Evolutionary conservation across 2,888 invertebrate species (phyloP).

Genomic region (Linyphia triangularis): DNA sequence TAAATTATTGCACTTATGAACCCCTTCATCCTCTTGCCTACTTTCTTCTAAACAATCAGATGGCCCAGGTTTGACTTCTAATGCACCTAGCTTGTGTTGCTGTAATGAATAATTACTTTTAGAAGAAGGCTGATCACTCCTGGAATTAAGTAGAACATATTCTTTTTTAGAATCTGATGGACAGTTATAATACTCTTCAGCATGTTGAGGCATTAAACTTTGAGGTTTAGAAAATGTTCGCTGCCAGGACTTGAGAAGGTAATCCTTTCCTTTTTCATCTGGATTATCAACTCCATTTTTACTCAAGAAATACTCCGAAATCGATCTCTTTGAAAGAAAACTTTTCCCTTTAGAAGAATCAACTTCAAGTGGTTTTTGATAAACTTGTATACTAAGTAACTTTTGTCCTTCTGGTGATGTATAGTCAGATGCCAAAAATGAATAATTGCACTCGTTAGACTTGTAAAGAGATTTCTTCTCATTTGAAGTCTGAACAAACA

Average conservation of each 20-base stretch:
- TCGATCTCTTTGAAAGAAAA: slow-evolving; percentile 68
- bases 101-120: slow-evolving; percentile 56
- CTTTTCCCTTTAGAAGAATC: slow-evolving; percentile 47
- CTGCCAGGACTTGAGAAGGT: slow-evolving; percentile 54
- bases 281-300: slow-evolving; percentile 53
- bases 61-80: slow-evolving; percentile 34
- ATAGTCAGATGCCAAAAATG: slow-evolving; percentile 70
- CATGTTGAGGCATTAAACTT: slow-evolving; percentile 27
- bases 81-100: slow-evolving; percentile 10
- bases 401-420: slow-evolving; percentile 70
- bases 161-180: slow-evolving; percentile 27
- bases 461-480: slow-evolving; percentile 65
- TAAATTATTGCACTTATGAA: slow-evolving; percentile 50
- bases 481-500: slow-evolving; percentile 35
- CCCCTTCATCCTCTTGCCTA: slow-evolving; percentile 46
- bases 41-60: slow-evolving; percentile 45
- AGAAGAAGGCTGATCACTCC: slow-evolving; percentile 38
- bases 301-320: slow-evolving; percentile 72
- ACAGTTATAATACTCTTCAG: slow-evolving; percentile 39
- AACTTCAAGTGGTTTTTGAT: slow-evolving; percentile 57
- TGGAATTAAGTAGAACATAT: not conserved
- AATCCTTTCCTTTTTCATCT: slow-evolving; percentile 48
- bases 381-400: slow-evolving; percentile 63
- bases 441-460: slow-evolving; percentile 70
- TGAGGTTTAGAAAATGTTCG: slow-evolving; percentile 58